Evolutionary conservation across 2,113 vertebrate genomes (phyloP).

Genomic region (Sceloporus undulatus): DNA sequence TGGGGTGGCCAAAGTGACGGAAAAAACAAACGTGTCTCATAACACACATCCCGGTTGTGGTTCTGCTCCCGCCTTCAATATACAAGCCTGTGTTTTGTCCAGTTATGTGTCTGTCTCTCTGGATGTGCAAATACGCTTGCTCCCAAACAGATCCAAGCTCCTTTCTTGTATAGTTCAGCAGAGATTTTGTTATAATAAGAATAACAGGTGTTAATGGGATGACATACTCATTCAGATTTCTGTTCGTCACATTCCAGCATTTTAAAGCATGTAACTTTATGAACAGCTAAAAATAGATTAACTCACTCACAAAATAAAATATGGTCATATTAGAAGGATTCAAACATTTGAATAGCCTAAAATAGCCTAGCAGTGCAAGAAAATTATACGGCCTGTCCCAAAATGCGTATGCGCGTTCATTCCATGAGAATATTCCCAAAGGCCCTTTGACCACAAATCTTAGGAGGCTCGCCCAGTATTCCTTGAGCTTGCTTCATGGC

Average conservation of each 20-base stretch:
- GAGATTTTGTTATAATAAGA: not conserved
- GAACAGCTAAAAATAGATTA: not conserved
- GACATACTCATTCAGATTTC: not conserved
- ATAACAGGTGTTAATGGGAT: no score
- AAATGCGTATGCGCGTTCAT: not conserved
- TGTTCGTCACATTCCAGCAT: not conserved
- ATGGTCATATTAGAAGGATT: not conserved
- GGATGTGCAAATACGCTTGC: not conserved
- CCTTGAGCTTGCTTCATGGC: not conserved
- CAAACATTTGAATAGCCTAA: not conserved
- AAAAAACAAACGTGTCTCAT: slow-evolving; percentile 8
- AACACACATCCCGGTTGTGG: not conserved
- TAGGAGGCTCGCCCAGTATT: slow-evolving; percentile 30
- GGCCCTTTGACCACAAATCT: not conserved
- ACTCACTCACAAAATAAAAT: not conserved
- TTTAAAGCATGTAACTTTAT: not conserved
- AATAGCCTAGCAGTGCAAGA: not conserved
- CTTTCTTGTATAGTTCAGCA: not conserved
- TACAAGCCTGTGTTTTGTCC: not conserved
- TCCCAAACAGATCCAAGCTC: not conserved
- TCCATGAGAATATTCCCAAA: not conserved
- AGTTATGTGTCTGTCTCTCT: not conserved
- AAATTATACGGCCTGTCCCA: not conserved
- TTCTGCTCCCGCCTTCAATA: not conserved
- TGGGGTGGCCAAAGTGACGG: slow-evolving; percentile 49